Evolutionary conservation across 2,888 invertebrate genomes (phyloP), one percentile per base, ranked within the genome.

Genomic region (Trimorus sp.): DNA sequence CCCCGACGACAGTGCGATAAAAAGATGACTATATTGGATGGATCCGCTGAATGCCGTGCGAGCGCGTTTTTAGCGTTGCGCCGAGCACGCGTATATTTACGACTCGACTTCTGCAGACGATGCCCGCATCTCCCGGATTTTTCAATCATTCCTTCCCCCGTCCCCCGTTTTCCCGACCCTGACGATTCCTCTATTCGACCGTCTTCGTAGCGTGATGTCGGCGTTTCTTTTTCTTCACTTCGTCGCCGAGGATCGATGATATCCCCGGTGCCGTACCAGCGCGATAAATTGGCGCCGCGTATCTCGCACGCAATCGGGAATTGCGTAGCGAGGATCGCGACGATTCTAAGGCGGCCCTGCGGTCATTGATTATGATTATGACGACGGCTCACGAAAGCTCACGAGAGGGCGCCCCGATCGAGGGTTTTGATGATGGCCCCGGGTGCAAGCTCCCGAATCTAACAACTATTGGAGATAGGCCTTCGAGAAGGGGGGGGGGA

Each of bases 201-300:
- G 16, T 54, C 16, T 59, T 69, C 40, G 48, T 26, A 26, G 26
- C 26, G 26, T 26, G 26, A 26, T 26, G 26, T 26, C 26, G 26
- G 26, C 26, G 26, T 26, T 26, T 26, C 26, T 26, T 26, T 26
- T 26, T 26, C 26, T 26, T 26, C 26, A 26, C 26, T 26, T 26
- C 26, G 26, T 26, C 26, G 26, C 4, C 4, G 26, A 26, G 26
- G 26, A 26, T 26, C 26, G 26, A 26, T 26, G 26, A 26, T 26
- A 26, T 26, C 26, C 26, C 26, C 26, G 1, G 26, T 26, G 26
- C 26, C 26, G 26, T 26, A 60, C 76, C 73, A 80, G 56, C 60
- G 83, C 83, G 83, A 87, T 87, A 87, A 88, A 87, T 88, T 85
- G 59, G 77, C 66, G 73, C 78, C 83, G 51, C 66, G 84, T 59